phyloP scores from a whole-genome alignment of 2,888 invertebrate species.

The Clunio marinus region DNA sequence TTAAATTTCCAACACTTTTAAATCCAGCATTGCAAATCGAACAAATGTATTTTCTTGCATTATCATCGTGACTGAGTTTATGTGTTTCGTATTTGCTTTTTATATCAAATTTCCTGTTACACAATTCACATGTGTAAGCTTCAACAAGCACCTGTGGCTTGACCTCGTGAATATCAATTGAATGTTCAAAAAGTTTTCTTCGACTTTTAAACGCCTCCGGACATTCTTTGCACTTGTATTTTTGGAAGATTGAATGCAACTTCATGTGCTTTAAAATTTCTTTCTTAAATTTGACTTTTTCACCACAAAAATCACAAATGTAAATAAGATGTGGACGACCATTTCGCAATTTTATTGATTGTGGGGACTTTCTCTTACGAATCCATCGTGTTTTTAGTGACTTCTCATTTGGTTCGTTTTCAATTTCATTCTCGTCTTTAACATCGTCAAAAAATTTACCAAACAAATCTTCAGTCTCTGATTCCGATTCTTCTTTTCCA shows the following conservation, averaged over 20 bases:
- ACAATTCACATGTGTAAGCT: neutral
- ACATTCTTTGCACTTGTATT: neutral
- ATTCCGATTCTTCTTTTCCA: neutral
- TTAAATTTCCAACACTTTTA: slow-evolving; percentile 23
- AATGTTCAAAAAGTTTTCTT: neutral
- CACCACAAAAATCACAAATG: slow-evolving; percentile 26
- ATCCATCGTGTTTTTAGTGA: neutral
- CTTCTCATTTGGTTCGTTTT: no score
- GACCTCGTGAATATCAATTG: neutral
- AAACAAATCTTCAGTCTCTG: neutral
- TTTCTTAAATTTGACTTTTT: neutral
- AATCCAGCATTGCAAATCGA: neutral
- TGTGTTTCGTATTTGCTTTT: slow-evolving; percentile 21
- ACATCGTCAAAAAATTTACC: no score
- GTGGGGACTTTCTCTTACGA: neutral
- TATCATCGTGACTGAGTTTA: neutral
- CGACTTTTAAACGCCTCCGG: slow-evolving; percentile 9
- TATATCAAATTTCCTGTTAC: slow-evolving; percentile 12
- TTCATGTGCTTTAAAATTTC: slow-evolving; percentile 3
- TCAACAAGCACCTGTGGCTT: neutral
- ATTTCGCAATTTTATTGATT: neutral
- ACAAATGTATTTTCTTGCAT: neutral
- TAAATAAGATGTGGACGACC: neutral
- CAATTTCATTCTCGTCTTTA: no score
- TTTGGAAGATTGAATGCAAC: neutral